Conservation (phyloP, 1,140 invertebrate genomes). For the Drosophila burlai region DNA sequence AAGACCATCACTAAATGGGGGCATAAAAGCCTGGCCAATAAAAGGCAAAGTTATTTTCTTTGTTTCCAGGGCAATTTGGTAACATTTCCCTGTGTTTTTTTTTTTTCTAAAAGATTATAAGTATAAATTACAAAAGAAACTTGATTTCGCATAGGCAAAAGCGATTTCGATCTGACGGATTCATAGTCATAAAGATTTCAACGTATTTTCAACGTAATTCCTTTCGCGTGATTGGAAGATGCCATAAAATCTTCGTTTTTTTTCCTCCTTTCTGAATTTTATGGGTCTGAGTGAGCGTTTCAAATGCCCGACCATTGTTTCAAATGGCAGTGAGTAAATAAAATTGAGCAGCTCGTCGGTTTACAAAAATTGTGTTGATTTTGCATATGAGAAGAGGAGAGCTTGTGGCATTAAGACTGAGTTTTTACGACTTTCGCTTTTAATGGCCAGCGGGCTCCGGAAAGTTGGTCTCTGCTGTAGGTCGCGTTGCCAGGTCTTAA, state of each 20-base stretch:
- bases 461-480: conserved; percentile 71
- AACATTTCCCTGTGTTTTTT: conserved; percentile 29
- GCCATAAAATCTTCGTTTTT: conserved; percentile 65
- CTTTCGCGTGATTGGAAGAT: conserved; percentile 59
- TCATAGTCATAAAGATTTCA: conserved; percentile 68
- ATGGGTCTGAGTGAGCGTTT: conserved; percentile 49
- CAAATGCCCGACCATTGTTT: conserved; percentile 72
- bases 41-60: conserved; percentile 49
- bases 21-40: conserved; percentile 58
- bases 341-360: conserved; percentile 55
- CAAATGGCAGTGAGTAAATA: conserved; percentile 62
- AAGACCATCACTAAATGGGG: conserved; percentile 55
- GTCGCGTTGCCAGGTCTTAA: conserved; percentile 47
- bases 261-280: conserved; percentile 12
- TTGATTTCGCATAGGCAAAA: conserved; percentile 61
- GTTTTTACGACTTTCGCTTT: conserved; percentile 80
- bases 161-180: conserved; percentile 44
- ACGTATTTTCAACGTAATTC: conserved; percentile 51
- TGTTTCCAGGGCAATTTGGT: conserved; percentile 54
- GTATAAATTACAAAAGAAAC: conserved; percentile 65
- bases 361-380: conserved; percentile 57
- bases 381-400: conserved; percentile 69
- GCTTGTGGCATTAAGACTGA: not conserved
- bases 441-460: conserved; percentile 54
- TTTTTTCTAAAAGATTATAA: conserved; percentile 36